These are phyloP conservation scores for Orchesella cincta DNA, from an alignment of 1,140 invertebrate species.

Conservation along the genomic window DNA sequence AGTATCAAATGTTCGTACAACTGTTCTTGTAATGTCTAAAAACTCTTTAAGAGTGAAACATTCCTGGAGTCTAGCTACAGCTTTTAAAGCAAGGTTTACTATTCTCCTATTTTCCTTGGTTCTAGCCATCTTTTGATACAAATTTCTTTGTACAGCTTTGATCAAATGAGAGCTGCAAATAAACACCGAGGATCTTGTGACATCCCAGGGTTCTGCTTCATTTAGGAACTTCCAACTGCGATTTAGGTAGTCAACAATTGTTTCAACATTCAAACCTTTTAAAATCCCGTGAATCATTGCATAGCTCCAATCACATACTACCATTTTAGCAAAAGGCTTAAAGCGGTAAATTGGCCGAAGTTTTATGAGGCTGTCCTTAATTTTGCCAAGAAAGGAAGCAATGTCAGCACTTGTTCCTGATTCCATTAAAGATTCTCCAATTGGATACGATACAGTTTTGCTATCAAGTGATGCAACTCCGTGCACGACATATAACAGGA, in stretches of 20 bases:
- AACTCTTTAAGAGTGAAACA: neutral
- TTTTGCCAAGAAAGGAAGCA: neutral
- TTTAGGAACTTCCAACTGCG: neutral
- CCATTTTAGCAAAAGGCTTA: neutral
- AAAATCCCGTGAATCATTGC: neutral
- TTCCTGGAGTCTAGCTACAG: neutral
- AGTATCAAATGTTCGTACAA: neutral
- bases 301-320: neutral
- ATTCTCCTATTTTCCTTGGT: neutral
- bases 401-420: neutral
- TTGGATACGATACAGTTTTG: neutral
- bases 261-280: neutral
- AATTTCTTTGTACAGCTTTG: neutral
- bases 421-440: neutral
- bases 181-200: neutral
- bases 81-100: neutral
- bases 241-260: neutral
- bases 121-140: neutral
- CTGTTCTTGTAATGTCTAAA: neutral
- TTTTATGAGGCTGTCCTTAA: neutral
- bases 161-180: neutral
- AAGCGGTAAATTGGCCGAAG: neutral
- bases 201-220: neutral
- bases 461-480: neutral
- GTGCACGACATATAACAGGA: neutral